These are phyloP conservation scores for Miltochrista miniata DNA, from an alignment of 2,888 invertebrate species.

Conservation along the genomic window DNA sequence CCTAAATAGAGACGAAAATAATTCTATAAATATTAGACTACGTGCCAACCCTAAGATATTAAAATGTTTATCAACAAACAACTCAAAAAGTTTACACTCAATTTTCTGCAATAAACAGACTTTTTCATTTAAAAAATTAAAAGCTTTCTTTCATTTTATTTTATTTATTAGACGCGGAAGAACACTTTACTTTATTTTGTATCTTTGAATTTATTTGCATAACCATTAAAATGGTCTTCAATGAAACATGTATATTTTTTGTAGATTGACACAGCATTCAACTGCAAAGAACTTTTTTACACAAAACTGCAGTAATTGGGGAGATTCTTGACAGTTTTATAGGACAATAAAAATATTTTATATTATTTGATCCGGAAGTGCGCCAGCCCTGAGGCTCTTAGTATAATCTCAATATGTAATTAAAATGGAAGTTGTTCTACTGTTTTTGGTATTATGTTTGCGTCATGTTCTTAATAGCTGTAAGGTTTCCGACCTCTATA, in stretches of 20 bases:
- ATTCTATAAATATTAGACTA: neutral
- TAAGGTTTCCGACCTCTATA: too few species aligned
- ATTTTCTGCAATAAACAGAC: neutral
- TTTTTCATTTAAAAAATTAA: neutral
- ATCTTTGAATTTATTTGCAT: conserved; percentile 4
- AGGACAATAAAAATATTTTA: conserved; percentile 2
- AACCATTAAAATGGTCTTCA: conserved; percentile 21
- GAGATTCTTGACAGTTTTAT: conserved; percentile 10
- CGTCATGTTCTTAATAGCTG: too few species aligned
- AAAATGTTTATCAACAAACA: neutral
- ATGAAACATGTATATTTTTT: conserved; percentile 24
- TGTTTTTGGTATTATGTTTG: too few species aligned
- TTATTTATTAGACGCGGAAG: conserved; percentile 5
- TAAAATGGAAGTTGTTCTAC: too few species aligned
- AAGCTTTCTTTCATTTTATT: neutral
- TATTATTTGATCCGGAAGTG: neutral
- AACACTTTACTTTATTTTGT: conserved; percentile 2
- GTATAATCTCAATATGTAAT: neutral
- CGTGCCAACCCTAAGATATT: neutral
- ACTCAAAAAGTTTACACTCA: neutral
- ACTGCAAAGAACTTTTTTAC: conserved; percentile 17
- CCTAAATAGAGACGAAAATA: too few species aligned
- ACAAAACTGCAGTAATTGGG: conserved; percentile 14
- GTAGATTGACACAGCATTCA: conserved; percentile 22
- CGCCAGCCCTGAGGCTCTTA: neutral